Percentiles rank a stretch among this genome's conserved stretches.
These are phyloP conservation scores for Teleogryllus oceanicus DNA, from an alignment of 2,888 invertebrate genomes.

Conservation along the genomic window DNA sequence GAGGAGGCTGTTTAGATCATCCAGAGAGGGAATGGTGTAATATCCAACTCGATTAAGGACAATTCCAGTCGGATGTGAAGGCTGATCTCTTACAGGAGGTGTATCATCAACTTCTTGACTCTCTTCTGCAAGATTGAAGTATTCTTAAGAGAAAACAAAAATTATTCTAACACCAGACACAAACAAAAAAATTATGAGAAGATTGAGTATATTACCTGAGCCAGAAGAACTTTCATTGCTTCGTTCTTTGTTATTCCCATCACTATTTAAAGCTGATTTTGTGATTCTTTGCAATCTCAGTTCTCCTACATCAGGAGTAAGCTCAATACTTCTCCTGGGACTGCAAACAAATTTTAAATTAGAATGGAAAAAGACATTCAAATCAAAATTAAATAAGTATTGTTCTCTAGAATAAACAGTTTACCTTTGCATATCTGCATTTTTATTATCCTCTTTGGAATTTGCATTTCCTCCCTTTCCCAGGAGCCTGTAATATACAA, in stretches of 20 bases:
- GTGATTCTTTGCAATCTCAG: not conserved
- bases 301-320: not conserved
- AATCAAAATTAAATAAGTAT: not conserved
- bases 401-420: not conserved
- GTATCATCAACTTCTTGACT: slow-evolving; percentile 34
- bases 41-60: slow-evolving; percentile 76
- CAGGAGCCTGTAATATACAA: not conserved
- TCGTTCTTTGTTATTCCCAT: not conserved
- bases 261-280: not conserved
- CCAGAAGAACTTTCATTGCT: slow-evolving; percentile 19
- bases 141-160: slow-evolving; percentile 12
- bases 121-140: slow-evolving; percentile 29
- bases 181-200: not conserved
- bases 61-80: slow-evolving; percentile 71
- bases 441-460: not conserved
- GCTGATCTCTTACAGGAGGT: slow-evolving; percentile 37
- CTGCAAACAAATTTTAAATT: not conserved
- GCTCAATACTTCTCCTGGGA: not conserved
- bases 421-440: not conserved
- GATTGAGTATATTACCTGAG: slow-evolving; percentile 19
- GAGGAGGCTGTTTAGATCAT: slow-evolving; percentile 71
- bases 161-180: not conserved
- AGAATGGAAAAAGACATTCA: not conserved
- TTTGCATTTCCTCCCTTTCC: not conserved
- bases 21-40: slow-evolving; percentile 82